phyloP scores from a whole-genome alignment of 2,888 invertebrate genomes.

The Acrobeloides nanus region DNA sequence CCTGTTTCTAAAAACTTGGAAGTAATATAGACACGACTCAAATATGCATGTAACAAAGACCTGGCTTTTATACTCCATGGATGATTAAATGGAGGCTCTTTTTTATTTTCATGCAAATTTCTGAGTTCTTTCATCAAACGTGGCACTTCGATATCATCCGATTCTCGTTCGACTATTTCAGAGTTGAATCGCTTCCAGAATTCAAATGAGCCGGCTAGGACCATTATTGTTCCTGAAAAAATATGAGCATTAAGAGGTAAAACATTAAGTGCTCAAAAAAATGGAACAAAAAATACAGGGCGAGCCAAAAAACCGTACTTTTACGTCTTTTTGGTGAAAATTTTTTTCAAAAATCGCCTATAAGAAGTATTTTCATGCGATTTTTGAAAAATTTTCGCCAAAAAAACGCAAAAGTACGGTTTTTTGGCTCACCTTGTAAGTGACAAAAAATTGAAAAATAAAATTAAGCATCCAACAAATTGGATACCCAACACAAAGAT shows the following conservation, averaged over 20 bases:
- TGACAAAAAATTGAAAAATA: too few species aligned
- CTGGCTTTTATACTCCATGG: conserved; percentile 79
- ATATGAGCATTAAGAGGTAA: background rate
- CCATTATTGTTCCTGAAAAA: conserved; percentile 72
- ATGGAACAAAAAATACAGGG: too few species aligned
- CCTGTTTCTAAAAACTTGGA: conserved; percentile 52
- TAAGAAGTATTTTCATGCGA: too few species aligned
- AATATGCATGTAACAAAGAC: conserved; percentile 87
- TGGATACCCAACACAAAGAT: too few species aligned
- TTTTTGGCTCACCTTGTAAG: too few species aligned
- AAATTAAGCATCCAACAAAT: too few species aligned
- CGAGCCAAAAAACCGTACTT: too few species aligned
- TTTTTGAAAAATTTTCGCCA: too few species aligned
- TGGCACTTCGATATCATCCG: conserved; percentile 89
- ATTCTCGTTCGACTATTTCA: conserved; percentile 81
- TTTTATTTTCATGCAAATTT: conserved; percentile 88
- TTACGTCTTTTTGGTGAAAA: too few species aligned
- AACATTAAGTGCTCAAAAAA: conserved; percentile 14
- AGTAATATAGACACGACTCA: conserved; percentile 67
- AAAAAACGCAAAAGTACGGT: too few species aligned
- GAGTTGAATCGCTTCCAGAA: conserved; percentile 88
- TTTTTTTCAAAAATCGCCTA: too few species aligned
- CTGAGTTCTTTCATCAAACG: conserved; percentile 78
- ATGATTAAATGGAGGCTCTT: conserved; percentile 83
- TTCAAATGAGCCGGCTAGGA: conserved; percentile 88